These are phyloP conservation scores for Maniola jurtina DNA, from an alignment of 1,140 invertebrate genomes.

Conservation along the genomic window DNA sequence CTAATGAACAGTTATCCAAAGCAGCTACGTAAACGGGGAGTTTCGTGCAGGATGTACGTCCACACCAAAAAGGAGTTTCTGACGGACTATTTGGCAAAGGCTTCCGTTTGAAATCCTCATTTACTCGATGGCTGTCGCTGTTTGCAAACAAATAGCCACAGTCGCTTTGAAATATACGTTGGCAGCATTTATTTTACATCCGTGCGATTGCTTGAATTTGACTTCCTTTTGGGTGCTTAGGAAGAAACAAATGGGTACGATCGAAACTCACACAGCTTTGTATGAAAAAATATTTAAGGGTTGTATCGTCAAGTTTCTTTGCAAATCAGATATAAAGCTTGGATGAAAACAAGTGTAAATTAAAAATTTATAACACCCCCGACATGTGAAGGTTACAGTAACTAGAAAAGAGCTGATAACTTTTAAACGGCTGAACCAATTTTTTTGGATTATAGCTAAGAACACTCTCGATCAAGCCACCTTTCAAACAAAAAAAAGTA, in stretches of 20 bases:
- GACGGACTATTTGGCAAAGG: slow-evolving; percentile 2
- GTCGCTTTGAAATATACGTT: slow-evolving; percentile 3
- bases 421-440: too few species aligned
- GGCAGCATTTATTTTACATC: not conserved
- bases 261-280: not conserved
- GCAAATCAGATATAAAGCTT: too few species aligned
- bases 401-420: too few species aligned
- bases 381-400: too few species aligned
- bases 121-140: not conserved
- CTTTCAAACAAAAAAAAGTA: too few species aligned
- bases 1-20: not conserved
- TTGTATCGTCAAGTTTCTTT: too few species aligned
- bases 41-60: not conserved
- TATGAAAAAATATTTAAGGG: too few species aligned
- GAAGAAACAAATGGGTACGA: too few species aligned
- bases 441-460: too few species aligned
- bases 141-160: slow-evolving; percentile 1
- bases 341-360: too few species aligned
- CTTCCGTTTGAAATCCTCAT: slow-evolving; percentile 1
- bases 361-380: too few species aligned
- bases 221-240: not conserved
- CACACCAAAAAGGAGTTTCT: not conserved
- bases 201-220: not conserved
- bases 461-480: too few species aligned
- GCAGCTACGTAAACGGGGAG: not conserved